Conservation (phyloP, 2,797 vertebrate genomes). For the Malurus leucopterus region DNA sequence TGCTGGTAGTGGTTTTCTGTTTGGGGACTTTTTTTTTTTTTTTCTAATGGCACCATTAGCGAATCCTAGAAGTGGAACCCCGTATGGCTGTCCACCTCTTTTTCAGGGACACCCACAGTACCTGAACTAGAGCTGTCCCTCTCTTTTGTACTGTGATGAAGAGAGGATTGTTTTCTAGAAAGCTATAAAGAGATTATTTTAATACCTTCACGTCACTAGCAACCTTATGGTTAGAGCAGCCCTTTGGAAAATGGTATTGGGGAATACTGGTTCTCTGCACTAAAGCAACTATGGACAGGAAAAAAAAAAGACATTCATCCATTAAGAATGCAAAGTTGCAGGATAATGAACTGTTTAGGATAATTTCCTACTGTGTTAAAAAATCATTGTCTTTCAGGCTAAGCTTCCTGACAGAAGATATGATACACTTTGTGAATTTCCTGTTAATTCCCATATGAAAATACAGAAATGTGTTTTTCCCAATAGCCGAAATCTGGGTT, state of each 20-base stretch:
- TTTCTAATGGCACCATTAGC: not conserved
- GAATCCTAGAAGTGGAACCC: not conserved
- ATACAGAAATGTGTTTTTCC: not conserved
- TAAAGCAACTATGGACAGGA: not conserved
- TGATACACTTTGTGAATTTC: not conserved
- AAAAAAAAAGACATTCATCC: not conserved
- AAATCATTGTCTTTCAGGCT: not conserved
- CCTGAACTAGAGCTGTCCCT: not conserved
- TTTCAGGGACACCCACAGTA: not conserved
- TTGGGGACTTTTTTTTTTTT: no score
- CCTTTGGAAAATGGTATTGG: not conserved
- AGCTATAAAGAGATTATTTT: not conserved
- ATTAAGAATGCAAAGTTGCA: not conserved
- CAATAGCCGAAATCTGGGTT: not conserved
- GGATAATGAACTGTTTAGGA: not conserved
- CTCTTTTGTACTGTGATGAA: not conserved
- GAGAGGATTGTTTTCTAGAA: not conserved
- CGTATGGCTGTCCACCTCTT: not conserved
- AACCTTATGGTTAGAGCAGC: not conserved
- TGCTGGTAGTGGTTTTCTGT: rapidly evolving
- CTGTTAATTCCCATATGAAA: not conserved
- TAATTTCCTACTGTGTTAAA: not conserved
- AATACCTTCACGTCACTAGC: not conserved
- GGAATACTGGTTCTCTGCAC: not conserved
- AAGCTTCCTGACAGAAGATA: not conserved